Evolutionary conservation across 2,113 vertebrate genomes (phyloP).

Genomic region (Ictidomys tridecemlineatus): DNA sequence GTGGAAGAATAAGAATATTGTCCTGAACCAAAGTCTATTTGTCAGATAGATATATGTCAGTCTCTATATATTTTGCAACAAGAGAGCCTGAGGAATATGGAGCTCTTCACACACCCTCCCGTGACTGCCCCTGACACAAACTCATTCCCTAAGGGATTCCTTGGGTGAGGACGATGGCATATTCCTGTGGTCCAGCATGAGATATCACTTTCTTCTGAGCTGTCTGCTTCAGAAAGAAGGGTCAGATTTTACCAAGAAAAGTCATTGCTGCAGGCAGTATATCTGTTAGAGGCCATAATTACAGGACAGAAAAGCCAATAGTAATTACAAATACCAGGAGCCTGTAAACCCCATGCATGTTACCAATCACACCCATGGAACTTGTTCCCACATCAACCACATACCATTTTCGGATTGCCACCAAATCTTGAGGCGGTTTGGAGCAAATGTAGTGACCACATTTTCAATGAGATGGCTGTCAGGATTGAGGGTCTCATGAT

Average conservation of each 20-base stretch:
- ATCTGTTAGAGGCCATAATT: conserved; percentile 71
- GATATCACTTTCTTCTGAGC: conserved; percentile 60
- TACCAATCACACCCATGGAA: conserved; percentile 21
- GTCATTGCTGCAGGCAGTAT: conserved; percentile 65
- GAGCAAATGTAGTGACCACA: conserved; percentile 96
- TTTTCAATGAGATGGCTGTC: conserved; percentile 96
- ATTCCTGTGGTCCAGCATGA: conserved; percentile 22
- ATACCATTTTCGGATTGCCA: conserved; percentile 99
- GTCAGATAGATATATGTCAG: too few relatives aligned
- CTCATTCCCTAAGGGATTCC: not conserved
- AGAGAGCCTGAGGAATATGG: not conserved
- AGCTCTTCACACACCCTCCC: not conserved
- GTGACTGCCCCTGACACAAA: not conserved
- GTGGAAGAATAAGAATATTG: not conserved
- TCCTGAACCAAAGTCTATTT: too few relatives aligned
- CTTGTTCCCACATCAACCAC: conserved; percentile 73
- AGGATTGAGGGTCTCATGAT: conserved; percentile 88
- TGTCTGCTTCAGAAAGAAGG: conserved; percentile 37
- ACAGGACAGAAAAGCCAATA: conserved; percentile 53
- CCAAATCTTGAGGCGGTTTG: conserved; percentile 97
- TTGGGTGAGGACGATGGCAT: not conserved
- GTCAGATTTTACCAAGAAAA: conserved; percentile 73
- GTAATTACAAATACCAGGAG: conserved; percentile 65
- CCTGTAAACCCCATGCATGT: conserved; percentile 70
- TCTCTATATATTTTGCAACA: too few relatives aligned